A percentile compares a stretch with the other conserved stretches of the same genome.
phyloP scores from a whole-genome alignment of 2,113 vertebrate species.

The Tautogolabrus adspersus region DNA sequence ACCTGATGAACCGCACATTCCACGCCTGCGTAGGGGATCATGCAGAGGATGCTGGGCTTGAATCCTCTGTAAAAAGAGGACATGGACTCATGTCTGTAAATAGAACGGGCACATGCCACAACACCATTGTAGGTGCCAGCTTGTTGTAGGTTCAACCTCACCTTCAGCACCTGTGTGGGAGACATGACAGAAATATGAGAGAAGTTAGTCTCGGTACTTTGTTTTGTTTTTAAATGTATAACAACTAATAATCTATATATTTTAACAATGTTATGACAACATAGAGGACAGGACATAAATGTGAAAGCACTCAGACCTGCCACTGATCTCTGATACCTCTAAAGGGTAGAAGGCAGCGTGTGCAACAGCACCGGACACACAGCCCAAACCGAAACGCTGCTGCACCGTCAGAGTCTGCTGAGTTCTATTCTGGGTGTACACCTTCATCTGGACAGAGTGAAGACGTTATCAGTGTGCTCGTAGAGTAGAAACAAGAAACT shows the following conservation, averaged over 20 bases:
- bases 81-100: constrained; percentile 77
- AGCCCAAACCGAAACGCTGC: constrained; percentile 82
- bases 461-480: constrained; percentile 4
- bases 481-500: constrained; percentile 4
- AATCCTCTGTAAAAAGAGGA: constrained; percentile 83
- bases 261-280: background rate
- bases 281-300: constrained; percentile 21
- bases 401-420: constrained; percentile 75
- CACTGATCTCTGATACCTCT: constrained; percentile 77
- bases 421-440: constrained; percentile 57
- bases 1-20: constrained; percentile 86
- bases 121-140: constrained; percentile 68
- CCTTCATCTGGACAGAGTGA: constrained; percentile 73
- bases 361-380: constrained; percentile 79
- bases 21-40: constrained; percentile 84
- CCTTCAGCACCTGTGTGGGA: constrained; percentile 78
- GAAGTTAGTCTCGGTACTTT: background rate
- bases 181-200: background rate
- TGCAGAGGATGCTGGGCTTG: constrained; percentile 83
- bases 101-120: constrained; percentile 64
- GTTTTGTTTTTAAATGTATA: background rate
- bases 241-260: background rate
- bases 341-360: constrained; percentile 84
- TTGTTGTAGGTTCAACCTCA: constrained; percentile 81
- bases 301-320: constrained; percentile 61